A percentile compares a stretch with the other conserved stretches of the same genome.
These are phyloP conservation scores for Zelleria hepariella DNA, from an alignment of 2,888 invertebrate species.

Conservation along the genomic window DNA sequence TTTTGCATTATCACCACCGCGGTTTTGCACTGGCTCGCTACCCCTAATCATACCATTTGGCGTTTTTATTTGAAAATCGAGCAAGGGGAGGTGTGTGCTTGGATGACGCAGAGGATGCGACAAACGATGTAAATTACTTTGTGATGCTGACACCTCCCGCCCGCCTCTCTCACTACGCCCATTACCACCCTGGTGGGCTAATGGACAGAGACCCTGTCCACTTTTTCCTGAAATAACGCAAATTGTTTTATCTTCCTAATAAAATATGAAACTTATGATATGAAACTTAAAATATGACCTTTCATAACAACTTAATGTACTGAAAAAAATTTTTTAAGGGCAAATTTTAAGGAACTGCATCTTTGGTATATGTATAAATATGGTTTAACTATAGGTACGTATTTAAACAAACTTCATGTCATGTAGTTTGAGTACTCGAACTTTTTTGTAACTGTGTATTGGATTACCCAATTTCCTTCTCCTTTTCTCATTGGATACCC, in stretches of 20 bases:
- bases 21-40: no score
- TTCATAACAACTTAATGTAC: no score
- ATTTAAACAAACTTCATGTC: no score
- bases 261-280: neutral
- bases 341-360: no score
- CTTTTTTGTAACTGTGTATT: neutral
- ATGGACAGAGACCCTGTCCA: neutral
- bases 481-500: neutral
- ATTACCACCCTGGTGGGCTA: neutral
- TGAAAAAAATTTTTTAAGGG: no score
- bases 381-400: no score
- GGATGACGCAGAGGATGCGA: neutral
- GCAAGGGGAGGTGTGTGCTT: neutral
- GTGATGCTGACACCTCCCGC: neutral
- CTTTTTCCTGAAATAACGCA: neutral
- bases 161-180: neutral
- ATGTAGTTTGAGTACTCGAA: neutral
- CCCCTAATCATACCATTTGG: neutral
- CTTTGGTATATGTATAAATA: no score
- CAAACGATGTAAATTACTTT: constrained; percentile 3
- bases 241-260: neutral
- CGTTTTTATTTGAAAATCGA: neutral
- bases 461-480: neutral
- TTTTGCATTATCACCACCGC: no score
- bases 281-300: no score